Conservation (phyloP, 2,797 vertebrate genomes). For the Scarus forsteni region DNA sequence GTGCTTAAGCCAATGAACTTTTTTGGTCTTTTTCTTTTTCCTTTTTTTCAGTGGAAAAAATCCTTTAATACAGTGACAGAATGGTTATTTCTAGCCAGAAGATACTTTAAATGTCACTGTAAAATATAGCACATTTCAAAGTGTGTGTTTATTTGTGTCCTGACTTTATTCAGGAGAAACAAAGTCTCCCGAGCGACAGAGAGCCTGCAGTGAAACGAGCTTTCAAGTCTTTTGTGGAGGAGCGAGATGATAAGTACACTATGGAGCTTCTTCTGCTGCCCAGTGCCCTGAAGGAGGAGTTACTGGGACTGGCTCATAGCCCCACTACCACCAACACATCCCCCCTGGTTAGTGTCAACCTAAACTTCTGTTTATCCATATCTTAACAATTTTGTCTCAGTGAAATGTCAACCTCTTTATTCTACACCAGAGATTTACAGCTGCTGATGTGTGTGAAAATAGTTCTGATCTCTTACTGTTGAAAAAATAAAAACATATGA, state of each 20-base stretch:
- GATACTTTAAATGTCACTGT: no score
- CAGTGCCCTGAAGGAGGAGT: slow-evolving; percentile 93
- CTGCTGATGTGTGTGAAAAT: no score
- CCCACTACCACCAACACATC: slow-evolving; percentile 63
- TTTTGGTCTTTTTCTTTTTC: no score
- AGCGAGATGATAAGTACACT: slow-evolving; percentile 94
- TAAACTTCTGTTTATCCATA: neutral
- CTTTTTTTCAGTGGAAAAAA: no score
- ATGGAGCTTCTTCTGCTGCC: slow-evolving; percentile 97
- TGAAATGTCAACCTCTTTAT: neutral
- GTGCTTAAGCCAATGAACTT: no score
- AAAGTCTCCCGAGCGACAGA: slow-evolving; percentile 84
- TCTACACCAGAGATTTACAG: no score
- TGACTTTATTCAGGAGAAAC: slow-evolving; percentile 79
- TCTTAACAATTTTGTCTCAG: neutral
- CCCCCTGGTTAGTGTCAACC: slow-evolving; percentile 57
- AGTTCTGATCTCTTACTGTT: no score
- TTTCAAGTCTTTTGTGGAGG: slow-evolving; percentile 95
- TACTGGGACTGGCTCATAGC: slow-evolving; percentile 88
- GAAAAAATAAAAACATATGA: no score
- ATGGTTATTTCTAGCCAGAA: neutral
- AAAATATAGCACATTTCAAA: neutral
- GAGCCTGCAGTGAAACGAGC: slow-evolving; percentile 91
- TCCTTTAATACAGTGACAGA: no score
- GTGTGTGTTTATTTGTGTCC: slow-evolving; percentile 13